These are phyloP conservation scores for Tethea ocularis DNA, from an alignment of 2,888 invertebrate species.

Conservation along the genomic window DNA sequence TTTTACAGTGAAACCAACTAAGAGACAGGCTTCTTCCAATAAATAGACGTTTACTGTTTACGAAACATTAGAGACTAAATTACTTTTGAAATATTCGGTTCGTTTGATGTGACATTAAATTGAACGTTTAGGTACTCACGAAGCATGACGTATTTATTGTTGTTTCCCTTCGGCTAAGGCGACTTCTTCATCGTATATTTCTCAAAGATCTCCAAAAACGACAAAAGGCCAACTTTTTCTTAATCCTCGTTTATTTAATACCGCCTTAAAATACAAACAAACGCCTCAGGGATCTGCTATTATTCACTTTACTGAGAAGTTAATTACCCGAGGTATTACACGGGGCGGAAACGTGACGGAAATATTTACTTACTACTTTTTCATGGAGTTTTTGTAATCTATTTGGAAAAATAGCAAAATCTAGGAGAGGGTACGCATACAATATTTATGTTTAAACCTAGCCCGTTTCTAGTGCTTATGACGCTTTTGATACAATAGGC, in stretches of 20 bases:
- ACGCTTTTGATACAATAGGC: too few species aligned
- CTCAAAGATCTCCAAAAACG: not conserved
- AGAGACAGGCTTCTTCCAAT: not conserved
- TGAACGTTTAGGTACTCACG: too few species aligned
- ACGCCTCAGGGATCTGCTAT: not conserved
- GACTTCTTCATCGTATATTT: not conserved
- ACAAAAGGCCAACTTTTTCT: not conserved
- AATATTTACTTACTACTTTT: not conserved
- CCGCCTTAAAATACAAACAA: slow-evolving; percentile 3
- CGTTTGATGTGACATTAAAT: too few species aligned
- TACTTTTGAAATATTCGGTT: too few species aligned
- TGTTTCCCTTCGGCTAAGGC: too few species aligned
- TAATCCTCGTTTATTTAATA: not conserved
- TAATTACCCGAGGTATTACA: not conserved
- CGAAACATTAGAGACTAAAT: too few species aligned
- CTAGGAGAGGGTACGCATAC: not conserved
- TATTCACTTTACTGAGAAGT: slow-evolving; percentile 5
- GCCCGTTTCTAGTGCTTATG: too few species aligned
- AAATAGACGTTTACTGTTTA: too few species aligned
- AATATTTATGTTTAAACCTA: too few species aligned
- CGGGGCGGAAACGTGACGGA: not conserved
- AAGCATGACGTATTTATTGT: too few species aligned
- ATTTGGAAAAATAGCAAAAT: not conserved
- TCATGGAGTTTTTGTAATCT: not conserved
- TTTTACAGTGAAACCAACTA: not conserved